Conservation (phyloP, 2,797 vertebrate genomes). For the Myotis pilosus region DNA sequence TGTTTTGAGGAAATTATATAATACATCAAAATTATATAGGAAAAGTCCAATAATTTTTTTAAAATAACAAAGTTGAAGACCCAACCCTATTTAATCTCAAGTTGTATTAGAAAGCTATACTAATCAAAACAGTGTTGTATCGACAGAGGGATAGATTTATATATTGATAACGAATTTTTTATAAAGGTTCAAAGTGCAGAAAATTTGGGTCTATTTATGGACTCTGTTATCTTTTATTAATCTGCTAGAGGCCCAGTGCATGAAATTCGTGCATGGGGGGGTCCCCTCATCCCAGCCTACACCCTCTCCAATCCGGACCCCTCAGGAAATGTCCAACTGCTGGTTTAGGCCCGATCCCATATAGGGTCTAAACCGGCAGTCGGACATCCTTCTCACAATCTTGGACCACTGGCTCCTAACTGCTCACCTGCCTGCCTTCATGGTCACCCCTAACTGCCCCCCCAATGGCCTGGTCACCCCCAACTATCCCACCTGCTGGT, state of each 20-base stretch:
- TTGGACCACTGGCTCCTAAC: no score
- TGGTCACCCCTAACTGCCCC: no score
- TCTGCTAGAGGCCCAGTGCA: neutral
- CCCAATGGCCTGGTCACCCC: no score
- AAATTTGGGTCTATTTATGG: neutral
- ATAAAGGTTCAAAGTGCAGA: neutral
- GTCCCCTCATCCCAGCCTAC: no score
- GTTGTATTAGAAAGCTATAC: neutral
- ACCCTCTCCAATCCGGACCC: no score
- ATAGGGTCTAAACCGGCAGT: no score
- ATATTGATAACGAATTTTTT: neutral
- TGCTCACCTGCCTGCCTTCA: no score
- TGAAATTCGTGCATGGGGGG: no score
- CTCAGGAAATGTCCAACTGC: no score
- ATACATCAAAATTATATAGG: neutral
- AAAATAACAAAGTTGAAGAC: neutral
- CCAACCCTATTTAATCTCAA: neutral
- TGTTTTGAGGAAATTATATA: neutral
- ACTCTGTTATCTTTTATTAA: neutral
- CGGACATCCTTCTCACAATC: no score
- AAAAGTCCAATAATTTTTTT: neutral
- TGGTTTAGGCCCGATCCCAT: no score
- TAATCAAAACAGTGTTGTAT: neutral
- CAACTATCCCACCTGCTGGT: no score
- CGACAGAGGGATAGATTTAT: neutral